Evolutionary conservation across 2,113 vertebrate genomes (phyloP).

Genomic region (Zingel zingel): DNA sequence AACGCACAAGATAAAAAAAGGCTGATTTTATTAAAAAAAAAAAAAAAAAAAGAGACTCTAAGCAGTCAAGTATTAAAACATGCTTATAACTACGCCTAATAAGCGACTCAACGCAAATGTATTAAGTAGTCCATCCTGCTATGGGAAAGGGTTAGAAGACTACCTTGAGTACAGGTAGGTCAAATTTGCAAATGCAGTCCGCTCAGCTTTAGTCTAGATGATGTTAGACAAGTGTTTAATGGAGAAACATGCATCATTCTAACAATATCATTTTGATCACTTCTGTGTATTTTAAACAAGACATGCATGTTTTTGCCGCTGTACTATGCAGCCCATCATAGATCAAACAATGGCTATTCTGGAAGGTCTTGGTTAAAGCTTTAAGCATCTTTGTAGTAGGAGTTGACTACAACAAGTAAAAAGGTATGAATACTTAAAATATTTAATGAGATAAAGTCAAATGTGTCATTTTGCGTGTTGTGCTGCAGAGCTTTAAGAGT

Average conservation of each 20-base stretch:
- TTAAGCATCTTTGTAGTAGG: neutral
- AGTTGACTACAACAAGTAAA: neutral
- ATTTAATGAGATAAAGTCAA: neutral
- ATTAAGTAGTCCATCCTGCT: neutral
- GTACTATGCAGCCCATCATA: neutral
- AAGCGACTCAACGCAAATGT: constrained; percentile 12
- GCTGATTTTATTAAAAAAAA: constrained; percentile 2
- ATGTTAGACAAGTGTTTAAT: neutral
- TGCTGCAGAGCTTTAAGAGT: neutral
- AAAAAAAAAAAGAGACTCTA: constrained; percentile 2
- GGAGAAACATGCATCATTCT: neutral
- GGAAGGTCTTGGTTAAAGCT: neutral
- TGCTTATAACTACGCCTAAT: constrained; percentile 5
- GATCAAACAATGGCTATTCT: neutral
- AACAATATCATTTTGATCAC: neutral
- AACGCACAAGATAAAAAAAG: neutral
- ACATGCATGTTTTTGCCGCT: neutral
- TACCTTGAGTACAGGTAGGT: neutral
- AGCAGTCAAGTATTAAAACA: constrained; percentile 5
- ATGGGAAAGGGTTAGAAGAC: constrained; percentile 10
- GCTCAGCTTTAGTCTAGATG: neutral
- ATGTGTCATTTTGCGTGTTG: neutral
- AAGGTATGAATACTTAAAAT: neutral
- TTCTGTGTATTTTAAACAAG: neutral
- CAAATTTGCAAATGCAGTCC: neutral